Evolutionary conservation across 2,888 invertebrate genomes (phyloP), one percentile per base, ranked within the genome.

Genomic region (Epirrhoe tristata): DNA sequence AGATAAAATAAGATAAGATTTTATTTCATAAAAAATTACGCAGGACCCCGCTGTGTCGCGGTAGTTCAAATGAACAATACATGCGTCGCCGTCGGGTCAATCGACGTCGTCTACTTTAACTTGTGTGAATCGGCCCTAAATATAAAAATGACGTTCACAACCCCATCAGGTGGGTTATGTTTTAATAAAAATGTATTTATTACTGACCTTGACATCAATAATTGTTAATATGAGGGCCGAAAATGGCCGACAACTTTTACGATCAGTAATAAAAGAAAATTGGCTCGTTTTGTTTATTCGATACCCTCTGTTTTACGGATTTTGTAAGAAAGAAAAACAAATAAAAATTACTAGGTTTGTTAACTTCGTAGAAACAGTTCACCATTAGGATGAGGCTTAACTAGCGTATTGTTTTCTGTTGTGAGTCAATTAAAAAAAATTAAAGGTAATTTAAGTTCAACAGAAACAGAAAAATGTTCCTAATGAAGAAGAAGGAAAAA

Each of bases 211-310:
- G 65, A 39, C 64, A 60, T 51, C 55, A 57, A 63, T 66, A 60
- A 62, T 53, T 58, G 59, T 56, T 62, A 57, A 66, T 65, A 68
- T 56, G 36, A 39, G 52, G 48, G 62, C 51, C 58, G 50, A 57
- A 69, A 69, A 62, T 61, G 61, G 55, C 34, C 60, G 36, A 66
- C 56, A 56, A 59, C 54, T 66, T 69, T 72, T 72, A 72, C 56
- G 67, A 65, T 46, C 52, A 34, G 59, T 70, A 72, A 71, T 68
- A 72, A 71, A 74, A 59, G 69, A 61, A 63, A 74, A 71, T 74
- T 72, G 73, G 72, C 60, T 66, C 67, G 68, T 71, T 70, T 66
- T 72, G 69, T 74, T 74, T 70, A 74, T 72, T 74, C 64, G 63
- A 64, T 65, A 70, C 68, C 69, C 71, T 66, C 43, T 31, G 51